Conservation (phyloP, 2,888 invertebrate species). For the Andrena marginata region DNA sequence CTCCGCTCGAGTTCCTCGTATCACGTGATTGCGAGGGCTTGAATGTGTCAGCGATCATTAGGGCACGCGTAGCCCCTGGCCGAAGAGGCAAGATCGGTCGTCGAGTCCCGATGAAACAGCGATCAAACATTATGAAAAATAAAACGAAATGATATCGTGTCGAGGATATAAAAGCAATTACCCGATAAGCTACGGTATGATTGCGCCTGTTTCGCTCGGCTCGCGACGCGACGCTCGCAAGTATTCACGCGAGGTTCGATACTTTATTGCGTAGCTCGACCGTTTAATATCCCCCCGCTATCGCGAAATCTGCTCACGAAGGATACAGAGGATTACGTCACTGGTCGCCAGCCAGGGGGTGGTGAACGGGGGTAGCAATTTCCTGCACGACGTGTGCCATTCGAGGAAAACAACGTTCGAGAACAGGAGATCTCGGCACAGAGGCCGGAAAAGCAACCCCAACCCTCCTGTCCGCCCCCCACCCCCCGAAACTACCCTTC, state of each 20-base stretch:
- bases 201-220: slow-evolving; percentile 3
- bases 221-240: slow-evolving; percentile 16
- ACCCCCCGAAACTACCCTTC: slow-evolving; percentile 9
- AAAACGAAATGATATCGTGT: not conserved
- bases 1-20: not conserved
- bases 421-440: slow-evolving; percentile 54
- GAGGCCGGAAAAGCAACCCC: slow-evolving; percentile 51
- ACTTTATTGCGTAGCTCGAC: slow-evolving; percentile 46
- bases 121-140: not conserved
- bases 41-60: not conserved
- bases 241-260: slow-evolving; percentile 47
- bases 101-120: slow-evolving; percentile 3
- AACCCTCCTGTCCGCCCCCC: slow-evolving; percentile 3
- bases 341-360: slow-evolving; percentile 15
- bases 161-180: slow-evolving; percentile 33
- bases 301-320: slow-evolving; percentile 57
- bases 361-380: slow-evolving; percentile 52
- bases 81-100: not conserved
- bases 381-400: slow-evolving; percentile 66
- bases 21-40: not conserved
- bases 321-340: slow-evolving; percentile 51
- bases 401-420: slow-evolving; percentile 64
- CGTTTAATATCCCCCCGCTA: slow-evolving; percentile 51
- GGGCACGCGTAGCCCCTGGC: not conserved
- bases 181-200: slow-evolving; percentile 17